phyloP scores from a whole-genome alignment of 2,888 invertebrate species.

The Platypus cylindrus region DNA sequence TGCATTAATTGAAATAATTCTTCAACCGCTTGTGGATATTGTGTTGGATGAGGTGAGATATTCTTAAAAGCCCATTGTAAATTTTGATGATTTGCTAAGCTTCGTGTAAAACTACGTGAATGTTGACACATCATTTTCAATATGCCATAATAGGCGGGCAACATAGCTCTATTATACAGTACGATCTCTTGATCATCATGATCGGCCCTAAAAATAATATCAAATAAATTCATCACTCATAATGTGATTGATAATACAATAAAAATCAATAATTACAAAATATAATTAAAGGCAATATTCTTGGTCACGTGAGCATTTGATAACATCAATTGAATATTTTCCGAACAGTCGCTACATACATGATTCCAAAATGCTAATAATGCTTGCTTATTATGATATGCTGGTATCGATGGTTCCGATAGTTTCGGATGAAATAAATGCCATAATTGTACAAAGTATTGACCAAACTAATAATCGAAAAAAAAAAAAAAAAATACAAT shows the following conservation, averaged over 20 bases:
- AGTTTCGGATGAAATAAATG: slow-evolving; percentile 88
- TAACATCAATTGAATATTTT: slow-evolving; percentile 79
- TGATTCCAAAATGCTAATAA: slow-evolving; percentile 89
- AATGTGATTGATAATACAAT: slow-evolving; percentile 9
- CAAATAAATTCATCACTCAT: slow-evolving; percentile 3
- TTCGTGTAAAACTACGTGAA: slow-evolving; percentile 72
- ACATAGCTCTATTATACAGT: slow-evolving; percentile 84
- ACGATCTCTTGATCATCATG: slow-evolving; percentile 94
- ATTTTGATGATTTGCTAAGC: slow-evolving; percentile 86
- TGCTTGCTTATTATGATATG: slow-evolving; percentile 92
- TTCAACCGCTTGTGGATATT: slow-evolving; percentile 84
- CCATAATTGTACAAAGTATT: slow-evolving; percentile 84
- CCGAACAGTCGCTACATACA: slow-evolving; percentile 82
- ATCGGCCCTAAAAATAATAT: slow-evolving; percentile 57
- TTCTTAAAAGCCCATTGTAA: slow-evolving; percentile 95
- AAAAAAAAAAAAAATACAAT: slow-evolving; percentile 3
- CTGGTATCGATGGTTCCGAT: slow-evolving; percentile 87
- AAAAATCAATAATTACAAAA: slow-evolving; percentile 55
- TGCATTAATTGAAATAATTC: slow-evolving; percentile 85
- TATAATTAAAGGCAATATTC: slow-evolving; percentile 93
- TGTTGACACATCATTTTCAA: slow-evolving; percentile 83
- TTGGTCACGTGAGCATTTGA: slow-evolving; percentile 80
- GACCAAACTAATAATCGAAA: slow-evolving; percentile 63
- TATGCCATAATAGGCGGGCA: slow-evolving; percentile 85
- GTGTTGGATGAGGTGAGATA: slow-evolving; percentile 89